Evolutionary conservation across 2,113 vertebrate genomes (phyloP).

Genomic region (Microcebus griseorufus): DNA sequence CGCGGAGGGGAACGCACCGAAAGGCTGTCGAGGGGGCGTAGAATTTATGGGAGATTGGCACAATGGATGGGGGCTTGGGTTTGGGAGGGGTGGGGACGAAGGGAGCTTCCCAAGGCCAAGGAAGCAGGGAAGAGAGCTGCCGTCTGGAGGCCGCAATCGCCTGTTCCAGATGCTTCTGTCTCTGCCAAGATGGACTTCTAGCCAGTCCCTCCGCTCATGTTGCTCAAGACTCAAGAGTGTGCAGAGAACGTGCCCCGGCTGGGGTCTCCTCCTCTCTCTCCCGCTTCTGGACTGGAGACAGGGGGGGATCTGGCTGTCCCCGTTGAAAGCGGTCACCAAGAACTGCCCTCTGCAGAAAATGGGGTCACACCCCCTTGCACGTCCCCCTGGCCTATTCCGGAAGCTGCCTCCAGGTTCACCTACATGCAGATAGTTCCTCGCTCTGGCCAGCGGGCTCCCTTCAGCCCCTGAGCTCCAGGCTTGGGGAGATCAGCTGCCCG

Average conservation of each 20-base stretch:
- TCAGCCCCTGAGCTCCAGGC: not conserved
- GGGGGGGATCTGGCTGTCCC: not conserved
- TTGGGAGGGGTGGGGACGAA: not conserved
- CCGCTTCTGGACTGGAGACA: not conserved
- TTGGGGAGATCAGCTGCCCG: not conserved
- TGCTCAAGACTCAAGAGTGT: not conserved
- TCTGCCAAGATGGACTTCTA: not conserved
- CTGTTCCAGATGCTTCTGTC: not conserved
- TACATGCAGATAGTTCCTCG: not conserved
- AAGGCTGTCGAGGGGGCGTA: not conserved
- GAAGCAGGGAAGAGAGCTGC: not conserved
- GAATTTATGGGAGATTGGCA: not conserved
- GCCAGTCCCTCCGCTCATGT: not conserved
- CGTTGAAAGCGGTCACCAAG: not conserved
- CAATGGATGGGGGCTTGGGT: no score
- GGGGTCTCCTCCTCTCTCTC: not conserved
- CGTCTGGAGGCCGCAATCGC: not conserved
- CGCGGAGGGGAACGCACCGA: not conserved
- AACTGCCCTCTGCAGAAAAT: not conserved
- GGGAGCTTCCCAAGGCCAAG: not conserved
- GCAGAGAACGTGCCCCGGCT: not conserved
- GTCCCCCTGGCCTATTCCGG: accelerated
- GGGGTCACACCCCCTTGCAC: not conserved
- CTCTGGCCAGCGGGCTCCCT: no score
- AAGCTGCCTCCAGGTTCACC: not conserved